Evolutionary conservation across 37 sponge, comb jelly and placozoan genomes (phyloP), one percentile per base, ranked within the genome.

Genomic region (Hexactinellida sp.): DNA sequence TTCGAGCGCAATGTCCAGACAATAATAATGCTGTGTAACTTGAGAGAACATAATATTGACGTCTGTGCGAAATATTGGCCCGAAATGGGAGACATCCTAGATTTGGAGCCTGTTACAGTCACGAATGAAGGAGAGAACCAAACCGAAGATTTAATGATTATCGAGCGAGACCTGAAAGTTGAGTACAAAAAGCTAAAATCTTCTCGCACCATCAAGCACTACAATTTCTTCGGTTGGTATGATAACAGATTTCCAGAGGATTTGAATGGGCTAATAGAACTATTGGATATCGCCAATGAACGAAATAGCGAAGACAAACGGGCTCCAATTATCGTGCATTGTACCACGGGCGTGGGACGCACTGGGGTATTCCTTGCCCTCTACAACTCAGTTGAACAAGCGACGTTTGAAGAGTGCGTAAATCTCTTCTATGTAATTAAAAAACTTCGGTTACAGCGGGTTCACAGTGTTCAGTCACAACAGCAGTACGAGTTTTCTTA

Each of bases 241-340:
- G 76, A 63, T 63, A 63, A 63, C 34, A 10, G 76, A 10, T n/a
- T 63, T 63, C 76, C 76, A 21, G 76, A 63, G 30, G 76, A 63
- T 63, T 63, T 63, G 5, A 63, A n/a, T 63, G 76, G 76, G 76
- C 76, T 63, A 23, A 63, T 63, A 25, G 76, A 63, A 28, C 76
- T 63, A 28, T 63, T 63, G 34, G 76, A 63, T 63, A 63, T 63
- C 76, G 30, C 76, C 1, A 10, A 63, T 63, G 76, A 63, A 63
- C 5, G 28, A 3, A n/a, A 10, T 1, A 63, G 5, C 21, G 76
- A 63, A 23, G 30, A 63, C 34, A 63, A 63, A 23, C 3, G 76
- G 13, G 21, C 76, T 63, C 76, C 76, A 21, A n/a, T 63, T 10
- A 3, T 63, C 30, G 76, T 63, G 34, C 76, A 63, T n/a, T 63